These are phyloP conservation scores for Thermophis baileyi DNA, from an alignment of 2,113 vertebrate genomes.

Conservation along the genomic window DNA sequence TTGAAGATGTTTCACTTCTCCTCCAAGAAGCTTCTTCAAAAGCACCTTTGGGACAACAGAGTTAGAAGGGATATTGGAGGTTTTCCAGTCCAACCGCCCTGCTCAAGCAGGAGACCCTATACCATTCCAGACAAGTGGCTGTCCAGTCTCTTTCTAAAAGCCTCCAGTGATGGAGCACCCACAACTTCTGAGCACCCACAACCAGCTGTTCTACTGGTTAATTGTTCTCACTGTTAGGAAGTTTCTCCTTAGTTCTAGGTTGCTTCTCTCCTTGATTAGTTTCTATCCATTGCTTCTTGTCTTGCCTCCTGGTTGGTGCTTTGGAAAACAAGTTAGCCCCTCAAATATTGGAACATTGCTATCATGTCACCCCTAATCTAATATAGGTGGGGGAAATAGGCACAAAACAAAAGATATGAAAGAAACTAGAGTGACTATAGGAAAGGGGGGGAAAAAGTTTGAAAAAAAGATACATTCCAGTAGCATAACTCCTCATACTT, in stretches of 20 bases:
- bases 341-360: background rate
- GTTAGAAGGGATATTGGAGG: too few relatives aligned
- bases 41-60: too few relatives aligned
- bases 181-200: background rate
- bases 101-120: background rate
- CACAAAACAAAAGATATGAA: background rate
- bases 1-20: too few relatives aligned
- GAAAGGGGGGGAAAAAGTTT: background rate
- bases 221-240: background rate
- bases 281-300: background rate
- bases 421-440: background rate
- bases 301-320: background rate
- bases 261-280: background rate
- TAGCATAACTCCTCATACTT: background rate
- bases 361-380: background rate
- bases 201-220: background rate
- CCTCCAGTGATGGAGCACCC: background rate
- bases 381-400: background rate
- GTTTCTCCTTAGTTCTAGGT: background rate
- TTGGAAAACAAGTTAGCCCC: background rate
- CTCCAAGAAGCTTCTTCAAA: too few relatives aligned
- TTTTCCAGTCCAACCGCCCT: background rate
- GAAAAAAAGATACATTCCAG: background rate
- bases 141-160: background rate
- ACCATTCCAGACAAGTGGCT: background rate